Conservation (phyloP, 2,888 invertebrate genomes). For the Campopleginae sp. region DNA sequence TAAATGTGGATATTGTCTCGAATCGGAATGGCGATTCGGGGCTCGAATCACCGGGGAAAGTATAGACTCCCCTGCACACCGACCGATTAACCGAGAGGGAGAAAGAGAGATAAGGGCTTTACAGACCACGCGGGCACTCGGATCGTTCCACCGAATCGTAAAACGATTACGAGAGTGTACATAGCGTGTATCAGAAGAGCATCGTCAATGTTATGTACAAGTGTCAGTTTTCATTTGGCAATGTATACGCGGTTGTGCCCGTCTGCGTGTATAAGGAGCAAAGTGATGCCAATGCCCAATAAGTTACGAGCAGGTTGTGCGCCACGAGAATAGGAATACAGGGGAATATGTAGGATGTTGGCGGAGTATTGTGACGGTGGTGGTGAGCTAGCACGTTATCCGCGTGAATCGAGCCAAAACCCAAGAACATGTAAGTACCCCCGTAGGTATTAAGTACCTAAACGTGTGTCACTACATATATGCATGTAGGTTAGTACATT, state of each 20-base stretch:
- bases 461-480: slow-evolving; percentile 14
- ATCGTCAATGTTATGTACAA: slow-evolving; percentile 34
- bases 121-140: slow-evolving; percentile 71
- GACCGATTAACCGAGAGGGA: slow-evolving; percentile 33
- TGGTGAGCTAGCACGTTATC: slow-evolving; percentile 48
- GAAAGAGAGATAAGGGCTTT: slow-evolving; percentile 62
- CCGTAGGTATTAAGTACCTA: slow-evolving; percentile 55
- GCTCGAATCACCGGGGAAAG: slow-evolving; percentile 65
- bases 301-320: slow-evolving; percentile 57
- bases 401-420: slow-evolving; percentile 53
- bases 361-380: slow-evolving; percentile 23
- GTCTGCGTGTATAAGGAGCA: slow-evolving; percentile 24
- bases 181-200: slow-evolving; percentile 43
- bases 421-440: slow-evolving; percentile 45
- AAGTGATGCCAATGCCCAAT: slow-evolving; percentile 63
- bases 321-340: slow-evolving; percentile 48
- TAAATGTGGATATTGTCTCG: slow-evolving; percentile 42
- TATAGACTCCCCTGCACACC: slow-evolving; percentile 46
- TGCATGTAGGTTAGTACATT: background rate
- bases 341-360: background rate
- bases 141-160: slow-evolving; percentile 74
- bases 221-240: slow-evolving; percentile 62
- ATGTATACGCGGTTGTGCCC: slow-evolving; percentile 22
- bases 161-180: slow-evolving; percentile 74
- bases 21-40: slow-evolving; percentile 61